Conservation (phyloP, 2,113 vertebrate genomes). For the Aptenodytes patagonicus region DNA sequence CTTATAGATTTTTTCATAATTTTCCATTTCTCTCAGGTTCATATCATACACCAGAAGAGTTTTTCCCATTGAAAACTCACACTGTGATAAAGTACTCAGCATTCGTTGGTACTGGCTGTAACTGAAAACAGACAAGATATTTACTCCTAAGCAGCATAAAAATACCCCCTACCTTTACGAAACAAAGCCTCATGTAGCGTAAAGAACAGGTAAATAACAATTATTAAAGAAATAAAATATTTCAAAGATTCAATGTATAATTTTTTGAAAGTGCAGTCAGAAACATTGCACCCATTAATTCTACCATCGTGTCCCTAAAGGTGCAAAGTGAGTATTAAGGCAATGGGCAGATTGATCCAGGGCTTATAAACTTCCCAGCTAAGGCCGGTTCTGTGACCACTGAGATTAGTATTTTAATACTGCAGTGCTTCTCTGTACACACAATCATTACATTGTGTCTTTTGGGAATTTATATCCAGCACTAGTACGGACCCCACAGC, state of each 20-base stretch:
- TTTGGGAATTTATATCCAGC: not conserved
- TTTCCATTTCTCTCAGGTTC: slow-evolving; percentile 98
- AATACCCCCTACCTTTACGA: not conserved
- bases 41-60: slow-evolving; percentile 96
- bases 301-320: not conserved
- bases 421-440: not conserved
- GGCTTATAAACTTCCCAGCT: not conserved
- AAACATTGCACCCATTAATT: not conserved
- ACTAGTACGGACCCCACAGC: not conserved
- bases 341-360: not conserved
- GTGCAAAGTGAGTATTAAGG: not conserved
- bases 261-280: not conserved
- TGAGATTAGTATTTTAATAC: not conserved
- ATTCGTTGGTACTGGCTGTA: slow-evolving; percentile 95
- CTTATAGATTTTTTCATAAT: slow-evolving; percentile 94
- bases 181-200: not conserved
- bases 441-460: not conserved
- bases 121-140: slow-evolving; percentile 65
- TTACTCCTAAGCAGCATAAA: not conserved
- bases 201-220: not conserved
- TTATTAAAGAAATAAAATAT: not conserved
- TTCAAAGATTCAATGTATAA: not conserved
- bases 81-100: slow-evolving; percentile 91
- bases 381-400: not conserved
- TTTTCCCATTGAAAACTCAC: slow-evolving; percentile 98